Evolutionary conservation across 1,140 invertebrate species (phyloP), one percentile per base, ranked within the genome.

Genomic region (Drosophila orosa): DNA sequence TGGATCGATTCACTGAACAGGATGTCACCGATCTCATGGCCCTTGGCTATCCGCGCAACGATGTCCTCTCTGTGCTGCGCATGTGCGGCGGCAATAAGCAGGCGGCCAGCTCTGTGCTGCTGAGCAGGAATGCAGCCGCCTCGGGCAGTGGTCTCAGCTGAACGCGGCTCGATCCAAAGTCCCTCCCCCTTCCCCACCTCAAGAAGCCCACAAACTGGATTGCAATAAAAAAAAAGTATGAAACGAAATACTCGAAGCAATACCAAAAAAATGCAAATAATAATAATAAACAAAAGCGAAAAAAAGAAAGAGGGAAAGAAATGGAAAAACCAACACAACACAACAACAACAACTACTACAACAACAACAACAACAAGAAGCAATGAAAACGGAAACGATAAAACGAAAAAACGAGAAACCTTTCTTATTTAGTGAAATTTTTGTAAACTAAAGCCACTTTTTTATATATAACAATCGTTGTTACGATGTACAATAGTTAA

Each of bases 1-100:
- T 72, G 19, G 96, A 97, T 91, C 94, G 92, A 27, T 97, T 97
- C 78, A 94, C 94, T 15, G 97, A 98, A 92, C 87, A 92, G 35
- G 95, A 95, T 45, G 94, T 98, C 0, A 94, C 94, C 74, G 96
- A 97, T 92, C 92, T 98, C 13, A 93, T 96, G 39, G 93, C 92
- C 19, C 91, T 97, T 62, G 96, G 97, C n/a, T 98, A 97, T 91
- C 93, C 94, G 6, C 93, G 96, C 74, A 94, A 95, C 61, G 94
- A 97, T 93, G 96, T 96, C 5, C 94, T 97, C 47, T 93, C 94
- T 0, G 97, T 97, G 92, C 89, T 98, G n/a, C 92, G 95, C 67
- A 93, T 94, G 60, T 96, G 95, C 86, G 95, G 96, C 78, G 97
- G 97, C 3, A 96, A 98, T 91, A 96, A 96, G 90, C 75, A 78